Base-by-base conservation (phyloP, 2,113 vertebrate genomes). In the Phainopepla nitens region DNA sequence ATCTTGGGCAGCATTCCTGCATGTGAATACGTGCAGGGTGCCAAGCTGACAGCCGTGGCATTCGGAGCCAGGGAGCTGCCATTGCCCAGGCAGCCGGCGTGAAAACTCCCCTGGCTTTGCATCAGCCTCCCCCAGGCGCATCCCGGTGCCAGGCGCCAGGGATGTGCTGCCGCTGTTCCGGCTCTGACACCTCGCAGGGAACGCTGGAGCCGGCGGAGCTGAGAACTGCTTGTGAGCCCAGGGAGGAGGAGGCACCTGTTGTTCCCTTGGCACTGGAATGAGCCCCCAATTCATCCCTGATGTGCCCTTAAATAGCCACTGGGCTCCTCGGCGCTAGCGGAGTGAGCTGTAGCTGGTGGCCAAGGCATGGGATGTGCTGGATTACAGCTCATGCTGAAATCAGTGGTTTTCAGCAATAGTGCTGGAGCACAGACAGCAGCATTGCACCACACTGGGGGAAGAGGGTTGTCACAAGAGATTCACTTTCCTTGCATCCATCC, bases 21-120 rank as follows among this genome's bases (percentile, higher is more conserved):
- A 6, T 58, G 70, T 39, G 87, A 77, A 54, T 61, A 4, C 50
- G 8, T 0, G 9, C 16, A 4, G 70, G 39, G 8, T 91, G 94
- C 94, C 93, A 82, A 89, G 76, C 8, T 64, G 90, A 76, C 94
- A 96, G 89, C 91, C 49, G 28, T 49, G 73, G 94, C 53, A 62
- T 80, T 70, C 2, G 8, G 86, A n/a, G 76, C 92, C 77, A 45
- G 44, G 79, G 91, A 79, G 45, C 61, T 53, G 57, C 93, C 73
- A 39, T 81, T 87, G 84, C 90, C 21, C 15, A 4, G 75, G 76
- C 75, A 71, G 88, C 73, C 58, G 2, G 19, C 4, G 5, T 7
- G 68, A 75, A 36, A 88, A 72, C 58, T 82, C 7, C 35, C 50
- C 64, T 2, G 2, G 75, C 65, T 82, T 58, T 71, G 35, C 80